Evolutionary conservation across 2,113 vertebrate species (phyloP).

Genomic region (Lycaon pictus): DNA sequence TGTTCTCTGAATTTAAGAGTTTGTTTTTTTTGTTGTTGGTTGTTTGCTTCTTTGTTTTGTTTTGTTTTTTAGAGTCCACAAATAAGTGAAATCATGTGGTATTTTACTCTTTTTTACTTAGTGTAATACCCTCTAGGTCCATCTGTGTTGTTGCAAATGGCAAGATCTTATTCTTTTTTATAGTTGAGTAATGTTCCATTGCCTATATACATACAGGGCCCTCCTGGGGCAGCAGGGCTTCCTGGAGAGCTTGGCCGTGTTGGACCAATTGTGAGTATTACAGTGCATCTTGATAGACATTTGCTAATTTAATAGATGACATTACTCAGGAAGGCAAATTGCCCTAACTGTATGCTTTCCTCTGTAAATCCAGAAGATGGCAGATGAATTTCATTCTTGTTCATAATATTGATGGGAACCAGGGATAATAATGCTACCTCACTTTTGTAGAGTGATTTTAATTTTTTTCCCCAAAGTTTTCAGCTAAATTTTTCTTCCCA

Average conservation of each 20-base stretch:
- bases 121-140: neutral
- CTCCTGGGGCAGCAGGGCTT: constrained; percentile 94
- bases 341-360: neutral
- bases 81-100: neutral
- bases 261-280: constrained; percentile 93
- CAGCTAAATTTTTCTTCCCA: neutral
- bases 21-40: neutral
- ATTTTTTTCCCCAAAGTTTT: neutral
- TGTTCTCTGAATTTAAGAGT: neutral
- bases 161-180: neutral
- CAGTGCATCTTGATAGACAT: constrained; percentile 1
- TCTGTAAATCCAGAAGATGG: neutral
- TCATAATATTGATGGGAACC: neutral
- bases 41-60: neutral
- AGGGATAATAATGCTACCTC: neutral
- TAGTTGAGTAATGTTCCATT: neutral
- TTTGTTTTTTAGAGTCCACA: neutral
- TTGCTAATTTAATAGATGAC: constrained; percentile 52
- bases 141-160: neutral
- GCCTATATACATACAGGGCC: constrained; percentile 87
- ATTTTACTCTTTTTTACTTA: neutral
- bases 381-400: neutral
- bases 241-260: constrained; percentile 93
- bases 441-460: constrained; percentile 36
- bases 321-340: neutral